These are phyloP conservation scores for Cynocephalus volans DNA, from an alignment of 2,113 vertebrate genomes.

Conservation along the genomic window DNA sequence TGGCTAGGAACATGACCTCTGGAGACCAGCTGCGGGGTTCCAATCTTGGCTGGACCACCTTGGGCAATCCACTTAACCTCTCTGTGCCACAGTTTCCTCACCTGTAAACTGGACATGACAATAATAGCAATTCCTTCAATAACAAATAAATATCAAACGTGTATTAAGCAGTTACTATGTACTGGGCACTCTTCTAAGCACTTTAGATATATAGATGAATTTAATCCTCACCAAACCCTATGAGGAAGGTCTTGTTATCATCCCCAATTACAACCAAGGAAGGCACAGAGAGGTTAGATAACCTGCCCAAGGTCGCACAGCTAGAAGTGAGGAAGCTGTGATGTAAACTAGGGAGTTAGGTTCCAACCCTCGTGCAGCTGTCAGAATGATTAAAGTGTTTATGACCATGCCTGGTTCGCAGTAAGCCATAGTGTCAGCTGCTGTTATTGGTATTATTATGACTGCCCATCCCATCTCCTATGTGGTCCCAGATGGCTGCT, in stretches of 20 bases:
- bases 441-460: neutral
- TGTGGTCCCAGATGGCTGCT: neutral
- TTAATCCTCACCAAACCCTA: neutral
- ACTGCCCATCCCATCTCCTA: neutral
- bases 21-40: neutral
- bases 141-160: neutral
- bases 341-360: neutral
- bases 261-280: neutral
- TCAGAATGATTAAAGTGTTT: neutral
- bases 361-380: neutral
- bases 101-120: neutral
- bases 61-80: neutral
- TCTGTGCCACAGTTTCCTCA: neutral
- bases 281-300: neutral
- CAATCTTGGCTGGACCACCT: neutral
- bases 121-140: neutral
- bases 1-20: neutral
- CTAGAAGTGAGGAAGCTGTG: neutral
- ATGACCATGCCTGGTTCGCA: neutral
- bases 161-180: neutral
- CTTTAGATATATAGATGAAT: neutral
- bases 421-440: neutral
- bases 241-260: neutral
- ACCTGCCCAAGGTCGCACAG: neutral
- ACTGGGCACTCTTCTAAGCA: neutral